Evolutionary conservation across 2,888 invertebrate genomes (phyloP), one percentile per base, ranked within the genome.

Genomic region (Rhaphigaster nebulosa): DNA sequence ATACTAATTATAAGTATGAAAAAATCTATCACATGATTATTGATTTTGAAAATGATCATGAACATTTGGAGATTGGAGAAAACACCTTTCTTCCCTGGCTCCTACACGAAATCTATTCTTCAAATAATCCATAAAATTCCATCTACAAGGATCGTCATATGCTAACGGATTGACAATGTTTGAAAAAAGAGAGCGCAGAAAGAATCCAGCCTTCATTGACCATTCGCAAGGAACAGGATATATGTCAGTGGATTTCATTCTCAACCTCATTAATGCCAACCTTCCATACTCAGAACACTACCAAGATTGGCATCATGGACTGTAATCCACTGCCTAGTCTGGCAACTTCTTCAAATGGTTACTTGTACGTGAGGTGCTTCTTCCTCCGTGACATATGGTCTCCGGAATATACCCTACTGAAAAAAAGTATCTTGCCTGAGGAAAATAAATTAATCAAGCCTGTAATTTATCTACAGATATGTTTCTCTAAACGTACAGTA

Each of bases 201-300:
- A 20, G 70, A 76, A 76, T 76, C 70, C 70, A 20, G 70, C 38
- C 70, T 76, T 38, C 70, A 29, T 76, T 38, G 70, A 8, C 70
- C 70, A 38, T 34, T 38, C 29, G 6, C 38, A 20, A 76, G 34
- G 70, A 76, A 76, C 70, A 76, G 70, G 70, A 76, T 76, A 76
- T 76, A 76, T 76, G 70, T 76, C 70, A 76, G 70, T 38, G 70
- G 70, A 76, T 76, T 76, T 76, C 70, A 76, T 76, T 8, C 70
- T 34, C 70, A 76, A 76, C 70, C 70, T 38, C 70, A 0, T 76
- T 76, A 76, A 76, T 76, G 20, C 34, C 70, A 76, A 76, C 70
- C 70, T 76, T 76, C 70, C 70, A 38, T 76, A 38, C 70, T 20
- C 20, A 76, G 70, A 76, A 23, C 70, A 38, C 38, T 76, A 38